Conservation (phyloP, 2,888 invertebrate species). For the Digitonthophagus gazella region DNA sequence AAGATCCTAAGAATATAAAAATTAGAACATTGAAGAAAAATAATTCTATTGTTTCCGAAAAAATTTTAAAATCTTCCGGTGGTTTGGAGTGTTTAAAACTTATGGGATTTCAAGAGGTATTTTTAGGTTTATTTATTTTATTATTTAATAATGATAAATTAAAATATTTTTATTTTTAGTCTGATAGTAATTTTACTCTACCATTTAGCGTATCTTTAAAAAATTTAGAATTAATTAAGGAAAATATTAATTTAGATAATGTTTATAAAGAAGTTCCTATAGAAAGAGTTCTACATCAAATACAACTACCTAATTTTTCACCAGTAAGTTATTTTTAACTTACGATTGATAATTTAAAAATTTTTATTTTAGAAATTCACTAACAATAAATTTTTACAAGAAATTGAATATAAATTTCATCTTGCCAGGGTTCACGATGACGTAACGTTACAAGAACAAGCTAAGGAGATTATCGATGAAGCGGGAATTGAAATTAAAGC, state of each 20-base stretch:
- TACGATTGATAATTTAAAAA: conserved; percentile 4
- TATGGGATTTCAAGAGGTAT: conserved; percentile 46
- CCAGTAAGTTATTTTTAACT: conserved; percentile 28
- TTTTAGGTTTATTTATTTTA: too few species aligned
- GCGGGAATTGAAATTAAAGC: conserved; percentile 64
- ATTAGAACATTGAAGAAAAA: conserved; percentile 40
- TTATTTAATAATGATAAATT: neutral
- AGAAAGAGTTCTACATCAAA: conserved; percentile 23
- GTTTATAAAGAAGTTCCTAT: conserved; percentile 1
- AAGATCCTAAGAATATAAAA: conserved; percentile 40
- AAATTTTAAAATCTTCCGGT: conserved; percentile 39
- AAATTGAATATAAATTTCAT: conserved; percentile 42
- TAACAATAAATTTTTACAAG: conserved; percentile 42
- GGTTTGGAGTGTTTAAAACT: conserved; percentile 40
- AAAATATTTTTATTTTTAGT: conserved; percentile 14
- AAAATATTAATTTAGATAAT: conserved; percentile 17
- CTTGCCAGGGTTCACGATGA: conserved; percentile 62
- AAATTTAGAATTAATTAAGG: conserved; percentile 15
- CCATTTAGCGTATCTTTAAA: conserved; percentile 3
- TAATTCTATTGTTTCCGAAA: conserved; percentile 38
- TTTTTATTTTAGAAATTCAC: conserved; percentile 34
- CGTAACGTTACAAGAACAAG: conserved; percentile 61
- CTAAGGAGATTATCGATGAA: conserved; percentile 67
- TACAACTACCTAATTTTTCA: conserved; percentile 27
- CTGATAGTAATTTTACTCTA: conserved; percentile 14